Conservation (phyloP, 2,797 vertebrate genomes). For the Mustela erminea region DNA sequence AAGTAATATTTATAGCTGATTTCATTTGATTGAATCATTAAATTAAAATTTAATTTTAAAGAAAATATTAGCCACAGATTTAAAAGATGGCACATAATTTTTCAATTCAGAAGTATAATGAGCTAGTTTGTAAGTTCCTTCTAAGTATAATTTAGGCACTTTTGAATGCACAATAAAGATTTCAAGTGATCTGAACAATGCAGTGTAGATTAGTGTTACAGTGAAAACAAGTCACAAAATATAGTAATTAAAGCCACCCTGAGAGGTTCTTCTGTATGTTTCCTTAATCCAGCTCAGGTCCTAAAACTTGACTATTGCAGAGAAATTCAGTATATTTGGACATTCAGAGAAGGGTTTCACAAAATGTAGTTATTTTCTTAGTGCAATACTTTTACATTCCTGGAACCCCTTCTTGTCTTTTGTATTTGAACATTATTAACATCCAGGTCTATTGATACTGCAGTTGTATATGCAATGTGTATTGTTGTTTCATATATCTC, state of each 20-base stretch:
- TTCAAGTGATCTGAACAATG: neutral
- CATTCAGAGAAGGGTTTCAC: neutral
- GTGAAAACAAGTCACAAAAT: neutral
- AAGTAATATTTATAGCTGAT: neutral
- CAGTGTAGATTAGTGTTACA: conserved; percentile 1
- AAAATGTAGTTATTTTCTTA: neutral
- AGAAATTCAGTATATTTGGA: neutral
- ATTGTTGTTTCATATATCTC: neutral
- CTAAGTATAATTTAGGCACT: neutral
- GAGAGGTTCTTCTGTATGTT: neutral
- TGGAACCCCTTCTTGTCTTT: neutral
- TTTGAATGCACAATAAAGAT: conserved; percentile 5
- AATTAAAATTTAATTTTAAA: conserved; percentile 52
- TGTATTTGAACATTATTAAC: neutral
- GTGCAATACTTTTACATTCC: neutral
- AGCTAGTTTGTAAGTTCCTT: neutral
- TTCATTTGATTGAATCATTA: neutral
- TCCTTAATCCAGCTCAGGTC: neutral
- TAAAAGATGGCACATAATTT: neutral
- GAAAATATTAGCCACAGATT: conserved; percentile 44
- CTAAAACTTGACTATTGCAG: neutral
- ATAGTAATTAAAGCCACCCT: neutral
- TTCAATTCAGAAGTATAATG: neutral
- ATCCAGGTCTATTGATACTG: neutral
- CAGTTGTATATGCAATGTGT: neutral